Base-by-base conservation (phyloP, 2,113 vertebrate species). In the Taxidea taxus region DNA sequence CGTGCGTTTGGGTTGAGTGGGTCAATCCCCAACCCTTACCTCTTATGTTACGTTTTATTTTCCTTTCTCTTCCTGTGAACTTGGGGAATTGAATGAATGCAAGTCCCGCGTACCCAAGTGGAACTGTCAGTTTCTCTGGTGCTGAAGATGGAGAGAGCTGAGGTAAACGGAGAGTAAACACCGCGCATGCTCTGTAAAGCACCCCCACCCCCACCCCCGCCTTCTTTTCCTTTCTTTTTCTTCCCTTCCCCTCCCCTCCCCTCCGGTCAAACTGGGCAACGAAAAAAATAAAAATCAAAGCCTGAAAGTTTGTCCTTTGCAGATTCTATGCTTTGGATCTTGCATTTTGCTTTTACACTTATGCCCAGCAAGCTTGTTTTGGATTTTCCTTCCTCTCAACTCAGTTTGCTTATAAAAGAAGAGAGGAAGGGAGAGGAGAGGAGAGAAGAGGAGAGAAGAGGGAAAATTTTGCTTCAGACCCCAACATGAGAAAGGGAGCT, bases 301-400 rank as follows among this genome's bases (percentile, higher is more conserved):
- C n/a, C 39, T 66, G 60, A 58, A 37, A 77, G 37, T 39, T 54
- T 51, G 47, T 42, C 18, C 58, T 97, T 87, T 94, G 87, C 94
- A 92, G 81, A 94, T 29, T 92, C 66, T 72, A 62, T 62, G 80
- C 37, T 84, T 74, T 72, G 44, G 72, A 90, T 60, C 78, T 84
- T 80, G 80, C 47, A 42, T 80, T 94, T 87, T 84, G 94, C 84
- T 95, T 95, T 90, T 56, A 37, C 37, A 44, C 23, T 75, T 80
- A 80, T 6, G 75, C 37, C 23, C 93, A 92, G 80, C 92, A 90
- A 95, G 51, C 88, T 90, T 77, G 62, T 56, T 82, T 81, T 95
- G 54, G 87, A 81, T 93, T 86, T 90, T 4, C 34, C n/a, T 89
- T 80, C 64, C n/a, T 88, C 49, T 75, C 15, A 88, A 54, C 18